These are phyloP conservation scores for Xanthorhoe spadicearia DNA, from an alignment of 2,888 invertebrate species.

Conservation along the genomic window DNA sequence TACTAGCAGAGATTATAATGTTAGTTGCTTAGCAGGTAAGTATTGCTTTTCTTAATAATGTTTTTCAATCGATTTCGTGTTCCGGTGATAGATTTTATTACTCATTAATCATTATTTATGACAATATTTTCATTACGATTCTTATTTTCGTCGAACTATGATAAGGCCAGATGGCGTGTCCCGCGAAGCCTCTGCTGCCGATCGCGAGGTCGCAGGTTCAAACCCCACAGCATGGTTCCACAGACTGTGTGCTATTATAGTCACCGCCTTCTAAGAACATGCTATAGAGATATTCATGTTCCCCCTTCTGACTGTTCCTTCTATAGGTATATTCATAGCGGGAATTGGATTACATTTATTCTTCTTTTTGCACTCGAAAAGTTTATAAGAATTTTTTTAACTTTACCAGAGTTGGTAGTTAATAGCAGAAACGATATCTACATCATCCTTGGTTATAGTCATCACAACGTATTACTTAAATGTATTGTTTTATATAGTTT, in stretches of 20 bases:
- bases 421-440: too few species aligned
- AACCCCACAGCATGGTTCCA: slow-evolving; percentile 47
- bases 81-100: neutral
- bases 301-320: slow-evolving; percentile 34
- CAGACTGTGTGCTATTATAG: slow-evolving; percentile 45
- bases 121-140: neutral
- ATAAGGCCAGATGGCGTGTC: slow-evolving; percentile 38
- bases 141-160: slow-evolving; percentile 17
- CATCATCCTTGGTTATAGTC: too few species aligned
- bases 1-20: neutral
- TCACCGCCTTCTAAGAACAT: slow-evolving; percentile 50
- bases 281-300: slow-evolving; percentile 40
- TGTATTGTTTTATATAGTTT: too few species aligned
- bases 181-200: slow-evolving; percentile 19
- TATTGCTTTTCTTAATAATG: neutral
- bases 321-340: slow-evolving; percentile 37
- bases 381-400: neutral
- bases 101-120: too few species aligned
- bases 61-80: neutral
- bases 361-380: slow-evolving; percentile 8
- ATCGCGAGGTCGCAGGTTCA: slow-evolving; percentile 38
- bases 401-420: neutral
- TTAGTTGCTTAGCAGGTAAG: neutral
- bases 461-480: too few species aligned
- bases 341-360: slow-evolving; percentile 41